Evolutionary conservation across 2,888 invertebrate genomes (phyloP).

Genomic region (Alviniconcha strummeri): DNA sequence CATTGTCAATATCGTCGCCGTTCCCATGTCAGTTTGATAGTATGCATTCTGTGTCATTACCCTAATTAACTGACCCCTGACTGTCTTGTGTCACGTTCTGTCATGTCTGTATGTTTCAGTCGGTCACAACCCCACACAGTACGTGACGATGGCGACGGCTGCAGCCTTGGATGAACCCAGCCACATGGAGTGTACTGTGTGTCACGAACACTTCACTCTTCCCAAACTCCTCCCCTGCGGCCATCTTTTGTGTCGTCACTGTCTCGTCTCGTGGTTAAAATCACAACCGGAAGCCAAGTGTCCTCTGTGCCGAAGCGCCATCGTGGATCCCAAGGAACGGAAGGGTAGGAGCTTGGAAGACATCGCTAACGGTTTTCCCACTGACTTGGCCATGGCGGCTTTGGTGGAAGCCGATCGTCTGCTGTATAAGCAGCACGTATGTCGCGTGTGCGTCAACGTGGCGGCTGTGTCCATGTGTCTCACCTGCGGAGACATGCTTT

Average conservation of each 20-base stretch:
- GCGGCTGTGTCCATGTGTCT: slow-evolving; percentile 15
- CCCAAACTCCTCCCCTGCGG: slow-evolving; percentile 24
- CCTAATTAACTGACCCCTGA: no score
- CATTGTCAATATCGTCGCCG: no score
- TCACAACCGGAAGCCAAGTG: background rate
- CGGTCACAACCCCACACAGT: background rate
- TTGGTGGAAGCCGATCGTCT: background rate
- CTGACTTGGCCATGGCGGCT: background rate
- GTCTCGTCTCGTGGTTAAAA: slow-evolving; percentile 11
- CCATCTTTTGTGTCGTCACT: slow-evolving; percentile 26
- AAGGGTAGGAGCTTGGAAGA: background rate
- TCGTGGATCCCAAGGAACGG: background rate
- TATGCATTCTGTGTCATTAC: no score
- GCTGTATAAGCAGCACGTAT: background rate
- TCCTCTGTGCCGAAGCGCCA: slow-evolving; percentile 18
- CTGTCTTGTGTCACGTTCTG: no score
- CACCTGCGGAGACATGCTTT: slow-evolving; percentile 6
- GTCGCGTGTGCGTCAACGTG: background rate
- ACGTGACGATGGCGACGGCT: background rate
- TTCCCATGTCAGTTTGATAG: no score
- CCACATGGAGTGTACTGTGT: slow-evolving; percentile 17
- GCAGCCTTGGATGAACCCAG: background rate
- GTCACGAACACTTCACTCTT: background rate
- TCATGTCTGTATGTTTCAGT: no score
- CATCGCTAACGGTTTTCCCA: slow-evolving; percentile 11